Base-by-base conservation (phyloP, 2,888 invertebrate species). In the Drosophila mimetica region DNA sequence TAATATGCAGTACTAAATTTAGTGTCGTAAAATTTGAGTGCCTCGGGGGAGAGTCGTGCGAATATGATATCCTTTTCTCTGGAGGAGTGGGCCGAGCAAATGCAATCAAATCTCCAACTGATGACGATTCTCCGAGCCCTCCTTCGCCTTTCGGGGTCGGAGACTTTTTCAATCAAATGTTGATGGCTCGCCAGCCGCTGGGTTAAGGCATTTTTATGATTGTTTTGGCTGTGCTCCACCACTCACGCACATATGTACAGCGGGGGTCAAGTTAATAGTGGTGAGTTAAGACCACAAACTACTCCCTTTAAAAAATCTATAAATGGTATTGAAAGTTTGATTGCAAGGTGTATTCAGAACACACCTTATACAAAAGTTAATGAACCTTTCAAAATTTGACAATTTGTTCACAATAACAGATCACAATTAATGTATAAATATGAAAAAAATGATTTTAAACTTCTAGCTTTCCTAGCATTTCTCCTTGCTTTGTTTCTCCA, bases 91-190 rank as follows among this genome's bases (percentile, higher is more conserved):
- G 41, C 59, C 53, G 61, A 39, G 65, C 34, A 69, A 84, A 77
- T 84, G 87, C 87, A 82, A 82, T 82, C 82, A 82, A 86, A 86
- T 63, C 86, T 69, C 72, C 75, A 81, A 65, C 69, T 63, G 76
- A 72, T 82, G 82, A 66, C 65, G 64, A 60, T 54, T 34, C 51
- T 20, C 46, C 18, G 1, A 11, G 16, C 30, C 47, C 58, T 44
- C 61, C 47, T 64, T 44, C 58, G 30, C 30, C 64, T 50, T 57
- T 61, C 60, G 55, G 72, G 71, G 39, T 14, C 41, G 36, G 36
- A 39, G 82, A 81, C 71, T 87, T 81, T 70, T 82, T 87, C 82
- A 87, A 83, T 83, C 87, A 83, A 83, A 81, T 70, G 70, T 67
- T 74, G 67, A 74, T 67, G 54, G 59, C 47, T 58, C 46, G 46